These are phyloP conservation scores for Strongylocentrotus purpuratus DNA, from an alignment of 35 echinoderm and acorn worm genomes.

Conservation along the genomic window DNA sequence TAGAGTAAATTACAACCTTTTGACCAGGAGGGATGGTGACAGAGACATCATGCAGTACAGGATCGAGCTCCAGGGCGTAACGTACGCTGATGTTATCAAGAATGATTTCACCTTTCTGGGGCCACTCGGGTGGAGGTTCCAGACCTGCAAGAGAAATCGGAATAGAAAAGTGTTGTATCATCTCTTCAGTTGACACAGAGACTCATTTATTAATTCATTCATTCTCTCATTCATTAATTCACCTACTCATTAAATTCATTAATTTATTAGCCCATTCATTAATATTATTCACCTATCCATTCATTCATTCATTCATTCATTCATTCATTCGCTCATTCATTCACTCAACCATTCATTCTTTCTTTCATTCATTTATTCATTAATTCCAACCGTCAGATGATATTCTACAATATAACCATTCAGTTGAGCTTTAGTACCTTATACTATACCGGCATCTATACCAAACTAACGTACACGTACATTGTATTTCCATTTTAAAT, in stretches of 20 bases:
- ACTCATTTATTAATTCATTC: neutral
- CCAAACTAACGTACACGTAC: no score
- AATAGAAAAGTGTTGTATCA: neutral
- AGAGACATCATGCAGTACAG: constrained; percentile 66
- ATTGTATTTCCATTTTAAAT: no score
- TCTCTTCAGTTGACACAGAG: no score
- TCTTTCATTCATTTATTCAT: no score
- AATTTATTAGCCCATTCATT: neutral
- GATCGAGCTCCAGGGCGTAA: constrained; percentile 78
- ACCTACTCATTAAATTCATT: neutral
- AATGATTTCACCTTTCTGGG: constrained; percentile 65
- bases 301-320: constrained; percentile 11
- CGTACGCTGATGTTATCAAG: constrained; percentile 73
- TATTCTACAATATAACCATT: no score
- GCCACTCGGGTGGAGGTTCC: constrained; percentile 71
- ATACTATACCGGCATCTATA: no score
- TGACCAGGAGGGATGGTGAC: constrained; percentile 67
- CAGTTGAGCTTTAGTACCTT: no score
- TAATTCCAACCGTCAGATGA: no score
- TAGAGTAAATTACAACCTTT: constrained; percentile 52
- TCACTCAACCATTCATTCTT: neutral
- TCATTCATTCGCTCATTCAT: neutral
- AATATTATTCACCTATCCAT: neutral
- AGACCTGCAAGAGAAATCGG: constrained; percentile 5
- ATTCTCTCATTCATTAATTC: neutral